These are phyloP conservation scores for Mythimna vitellina DNA, from an alignment of 2,888 invertebrate genomes.

Conservation along the genomic window DNA sequence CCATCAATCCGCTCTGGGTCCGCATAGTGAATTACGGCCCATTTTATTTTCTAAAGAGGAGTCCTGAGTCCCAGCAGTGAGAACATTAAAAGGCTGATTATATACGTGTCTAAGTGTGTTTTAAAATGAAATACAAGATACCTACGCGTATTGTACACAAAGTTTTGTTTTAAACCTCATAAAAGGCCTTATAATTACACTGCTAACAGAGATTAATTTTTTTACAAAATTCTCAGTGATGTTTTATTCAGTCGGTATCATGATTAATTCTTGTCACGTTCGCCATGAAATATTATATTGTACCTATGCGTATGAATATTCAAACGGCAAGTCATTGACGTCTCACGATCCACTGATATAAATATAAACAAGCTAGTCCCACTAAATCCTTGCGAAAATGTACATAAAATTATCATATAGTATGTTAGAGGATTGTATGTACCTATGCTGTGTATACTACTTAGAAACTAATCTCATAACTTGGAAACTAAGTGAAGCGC, in stretches of 20 bases:
- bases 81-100: no score
- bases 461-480: constrained; percentile 6
- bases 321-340: constrained; percentile 65
- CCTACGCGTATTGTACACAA: background rate
- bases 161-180: constrained; percentile 30
- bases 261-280: constrained; percentile 74
- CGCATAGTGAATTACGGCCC: no score
- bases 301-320: constrained; percentile 78
- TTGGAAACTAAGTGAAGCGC: constrained; percentile 24
- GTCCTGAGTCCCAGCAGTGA: no score
- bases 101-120: no score
- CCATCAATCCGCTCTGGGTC: no score
- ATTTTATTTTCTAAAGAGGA: no score
- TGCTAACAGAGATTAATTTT: constrained; percentile 55
- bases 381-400: constrained; percentile 48
- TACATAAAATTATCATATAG: constrained; percentile 27
- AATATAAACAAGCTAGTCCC: constrained; percentile 53
- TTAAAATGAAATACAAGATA: background rate
- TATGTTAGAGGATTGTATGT: constrained; percentile 10
- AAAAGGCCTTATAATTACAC: constrained; percentile 49
- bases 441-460: background rate
- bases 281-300: constrained; percentile 67
- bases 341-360: constrained; percentile 53
- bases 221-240: constrained; percentile 55
- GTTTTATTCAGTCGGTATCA: constrained; percentile 67